Evolutionary conservation across 1,140 invertebrate genomes (phyloP).

Genomic region (Adelges cooleyi): DNA sequence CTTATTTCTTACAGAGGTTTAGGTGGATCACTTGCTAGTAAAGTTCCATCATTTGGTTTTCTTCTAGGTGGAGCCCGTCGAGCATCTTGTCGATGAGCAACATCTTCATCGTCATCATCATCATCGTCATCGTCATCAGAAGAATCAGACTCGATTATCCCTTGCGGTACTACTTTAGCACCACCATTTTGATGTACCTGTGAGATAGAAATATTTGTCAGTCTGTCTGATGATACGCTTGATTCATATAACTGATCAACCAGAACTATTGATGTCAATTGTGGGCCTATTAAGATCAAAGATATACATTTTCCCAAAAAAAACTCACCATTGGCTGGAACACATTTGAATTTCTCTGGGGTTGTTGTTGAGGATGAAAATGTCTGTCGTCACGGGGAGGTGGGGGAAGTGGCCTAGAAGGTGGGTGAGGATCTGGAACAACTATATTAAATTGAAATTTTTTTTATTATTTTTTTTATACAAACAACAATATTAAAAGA

Average conservation of each 20-base stretch:
- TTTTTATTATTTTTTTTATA: neutral
- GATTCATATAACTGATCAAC: constrained; percentile 87
- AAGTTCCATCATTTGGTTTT: constrained; percentile 76
- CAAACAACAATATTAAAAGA: constrained; percentile 1
- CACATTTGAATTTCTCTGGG: constrained; percentile 58
- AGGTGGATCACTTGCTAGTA: constrained; percentile 89
- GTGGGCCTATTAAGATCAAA: neutral
- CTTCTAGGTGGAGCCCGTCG: constrained; percentile 47
- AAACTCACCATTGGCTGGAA: constrained; percentile 69
- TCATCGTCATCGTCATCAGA: constrained; percentile 41
- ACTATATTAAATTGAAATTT: constrained; percentile 36
- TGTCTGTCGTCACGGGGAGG: constrained; percentile 57
- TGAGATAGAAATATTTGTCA: constrained; percentile 27
- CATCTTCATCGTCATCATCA: constrained; percentile 38
- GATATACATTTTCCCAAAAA: neutral
- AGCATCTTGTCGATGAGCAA: constrained; percentile 35
- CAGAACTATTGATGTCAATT: constrained; percentile 72
- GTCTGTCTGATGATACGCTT: constrained; percentile 47
- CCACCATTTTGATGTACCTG: constrained; percentile 32
- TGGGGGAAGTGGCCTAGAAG: constrained; percentile 68
- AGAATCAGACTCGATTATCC: constrained; percentile 37
- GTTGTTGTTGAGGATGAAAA: constrained; percentile 41
- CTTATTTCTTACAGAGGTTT: constrained; percentile 76
- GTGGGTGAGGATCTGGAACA: constrained; percentile 51
- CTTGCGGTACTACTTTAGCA: constrained; percentile 29